Evolutionary conservation across 2,113 vertebrate species (phyloP).

Genomic region (Rhea pennata): DNA sequence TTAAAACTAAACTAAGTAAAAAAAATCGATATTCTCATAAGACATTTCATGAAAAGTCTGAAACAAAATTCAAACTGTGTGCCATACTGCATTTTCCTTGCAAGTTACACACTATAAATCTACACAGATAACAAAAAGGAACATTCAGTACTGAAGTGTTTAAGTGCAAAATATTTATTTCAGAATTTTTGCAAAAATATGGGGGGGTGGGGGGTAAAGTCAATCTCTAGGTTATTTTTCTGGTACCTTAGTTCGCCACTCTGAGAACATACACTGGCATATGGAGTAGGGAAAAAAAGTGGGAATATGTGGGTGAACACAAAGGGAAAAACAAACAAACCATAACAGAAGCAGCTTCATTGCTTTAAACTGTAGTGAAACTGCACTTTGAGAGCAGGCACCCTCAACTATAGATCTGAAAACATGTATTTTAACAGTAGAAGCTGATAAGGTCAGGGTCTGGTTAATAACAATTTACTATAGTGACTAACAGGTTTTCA

Average conservation of each 20-base stretch:
- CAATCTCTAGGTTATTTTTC: background rate
- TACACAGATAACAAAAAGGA: background rate
- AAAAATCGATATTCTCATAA: background rate
- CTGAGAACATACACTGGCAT: background rate
- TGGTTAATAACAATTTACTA: background rate
- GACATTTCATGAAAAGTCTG: background rate
- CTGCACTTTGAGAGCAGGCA: background rate
- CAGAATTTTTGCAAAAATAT: background rate
- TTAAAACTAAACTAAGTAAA: background rate
- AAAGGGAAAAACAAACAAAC: background rate
- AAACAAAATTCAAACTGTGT: background rate
- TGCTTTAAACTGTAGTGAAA: background rate
- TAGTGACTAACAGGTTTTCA: background rate
- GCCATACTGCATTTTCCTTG: background rate
- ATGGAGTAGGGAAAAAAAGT: accelerated
- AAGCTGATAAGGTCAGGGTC: background rate
- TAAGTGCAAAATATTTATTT: background rate
- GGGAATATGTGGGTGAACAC: background rate
- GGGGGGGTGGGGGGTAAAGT: background rate
- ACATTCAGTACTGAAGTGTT: background rate
- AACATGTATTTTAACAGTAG: background rate
- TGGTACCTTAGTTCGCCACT: background rate
- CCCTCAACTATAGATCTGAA: background rate
- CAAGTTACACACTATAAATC: background rate
- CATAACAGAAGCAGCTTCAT: background rate